Conservation (phyloP, 1,140 invertebrate genomes). For the Teleogryllus occipitalis region DNA sequence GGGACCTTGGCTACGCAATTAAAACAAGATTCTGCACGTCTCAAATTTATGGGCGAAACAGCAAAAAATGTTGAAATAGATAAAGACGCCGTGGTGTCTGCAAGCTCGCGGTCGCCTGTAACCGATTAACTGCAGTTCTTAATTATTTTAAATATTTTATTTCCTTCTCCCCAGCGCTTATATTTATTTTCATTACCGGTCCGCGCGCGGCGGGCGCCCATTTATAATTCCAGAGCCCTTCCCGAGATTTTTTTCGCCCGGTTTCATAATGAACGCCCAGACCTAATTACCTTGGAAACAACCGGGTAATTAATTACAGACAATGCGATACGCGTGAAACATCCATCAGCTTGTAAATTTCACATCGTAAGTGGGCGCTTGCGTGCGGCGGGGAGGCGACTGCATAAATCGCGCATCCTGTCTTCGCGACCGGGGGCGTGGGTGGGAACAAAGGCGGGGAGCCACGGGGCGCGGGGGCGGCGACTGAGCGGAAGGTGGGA, state of each 20-base stretch:
- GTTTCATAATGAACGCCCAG: not conserved
- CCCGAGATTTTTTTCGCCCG: not conserved
- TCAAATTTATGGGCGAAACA: too few species aligned
- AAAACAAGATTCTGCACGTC: too few species aligned
- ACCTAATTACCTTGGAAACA: conserved; percentile 1
- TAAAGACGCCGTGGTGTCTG: not conserved
- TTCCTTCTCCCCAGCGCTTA: not conserved
- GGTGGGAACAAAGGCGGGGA: too few species aligned
- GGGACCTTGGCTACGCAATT: too few species aligned
- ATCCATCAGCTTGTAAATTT: conserved; percentile 1
- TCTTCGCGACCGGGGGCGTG: not conserved
- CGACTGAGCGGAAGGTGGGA: not conserved
- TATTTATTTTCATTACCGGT: not conserved
- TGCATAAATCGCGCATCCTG: not conserved
- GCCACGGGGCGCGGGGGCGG: too few species aligned
- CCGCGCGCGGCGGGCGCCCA: not conserved
- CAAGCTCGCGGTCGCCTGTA: not conserved
- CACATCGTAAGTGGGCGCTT: not conserved
- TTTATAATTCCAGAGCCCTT: not conserved
- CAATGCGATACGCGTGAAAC: conserved; percentile 3
- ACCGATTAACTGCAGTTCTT: not conserved
- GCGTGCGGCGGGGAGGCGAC: not conserved
- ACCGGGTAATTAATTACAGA: conserved; percentile 4
- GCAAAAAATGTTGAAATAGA: not conserved
- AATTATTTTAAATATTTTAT: not conserved